Base-by-base conservation (phyloP, 2,797 vertebrate species). In the Amphiprion clarkii region DNA sequence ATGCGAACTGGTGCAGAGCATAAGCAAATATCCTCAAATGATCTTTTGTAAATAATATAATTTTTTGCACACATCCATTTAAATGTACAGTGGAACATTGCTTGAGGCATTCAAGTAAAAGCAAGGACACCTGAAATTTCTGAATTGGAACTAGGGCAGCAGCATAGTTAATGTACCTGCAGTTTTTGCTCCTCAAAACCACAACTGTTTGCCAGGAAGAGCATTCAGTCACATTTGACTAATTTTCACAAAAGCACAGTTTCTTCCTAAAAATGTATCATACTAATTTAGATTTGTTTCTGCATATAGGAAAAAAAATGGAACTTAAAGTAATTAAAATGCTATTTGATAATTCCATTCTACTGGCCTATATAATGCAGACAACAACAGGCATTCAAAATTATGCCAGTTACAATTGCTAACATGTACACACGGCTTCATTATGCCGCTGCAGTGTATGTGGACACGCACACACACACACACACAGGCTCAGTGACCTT, bases 401-500 rank as follows among this genome's bases (percentile, higher is more conserved):
- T 8, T 9, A 11, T 14, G 19, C 12, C 17, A 65, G 23, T 62
- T 51, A 71, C 31, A 70, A 67, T 16, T 76, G 40, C 65, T 55
- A 29, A 16, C 40, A 74, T 66, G 39, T 5, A 59, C 63, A 78
- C 40, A 57, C 2, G 1, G 6, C 42, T 33, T 10, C 9, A 46
- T 4, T 52, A 12, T 57, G 59, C 60, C 62, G 64, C 71, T 78
- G 79, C 73, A 71, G 56, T 2, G 1, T 53, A 11, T 25, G 40
- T 40, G 23, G 13, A 61, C 55, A 27, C 56, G 44, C 42, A 67
- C 25, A 60, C 65, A 67, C 39, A 44, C 53, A 62, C 39, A 44
- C 53, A 62, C 31, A 61, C 27, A 74, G 11, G 10, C 69, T 58
- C n/a, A 55, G 68, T 90, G 87, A 92, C 92, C 88, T 92, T 92